Evolutionary conservation across 92 coral and sea anemone species (phyloP).

Genomic region (Nematostella vectensis): DNA sequence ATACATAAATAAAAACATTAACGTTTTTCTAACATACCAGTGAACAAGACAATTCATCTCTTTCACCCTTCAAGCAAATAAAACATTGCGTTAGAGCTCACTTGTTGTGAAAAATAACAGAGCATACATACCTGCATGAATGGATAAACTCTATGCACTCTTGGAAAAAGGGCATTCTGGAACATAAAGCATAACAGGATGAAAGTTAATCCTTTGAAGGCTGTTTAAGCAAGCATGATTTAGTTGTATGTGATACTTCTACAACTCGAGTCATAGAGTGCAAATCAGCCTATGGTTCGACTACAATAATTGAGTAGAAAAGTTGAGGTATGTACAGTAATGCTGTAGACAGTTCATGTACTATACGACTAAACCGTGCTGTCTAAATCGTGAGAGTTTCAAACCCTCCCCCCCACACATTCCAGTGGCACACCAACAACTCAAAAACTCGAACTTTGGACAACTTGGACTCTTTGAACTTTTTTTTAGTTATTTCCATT

Average conservation of each 20-base stretch:
- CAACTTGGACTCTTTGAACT: neutral
- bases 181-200: neutral
- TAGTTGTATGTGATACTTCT: no score
- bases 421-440: neutral
- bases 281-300: no score
- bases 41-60: conserved; percentile 67
- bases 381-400: no score
- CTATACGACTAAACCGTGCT: no score
- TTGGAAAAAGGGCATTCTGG: conserved; percentile 48
- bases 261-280: no score
- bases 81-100: neutral
- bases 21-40: conserved; percentile 47
- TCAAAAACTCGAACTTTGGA: neutral
- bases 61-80: conserved; percentile 32
- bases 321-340: no score
- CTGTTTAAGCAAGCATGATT: neutral
- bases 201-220: neutral
- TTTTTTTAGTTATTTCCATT: neutral
- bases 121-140: conserved; percentile 55
- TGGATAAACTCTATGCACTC: conserved; percentile 72
- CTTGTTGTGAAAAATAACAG: neutral
- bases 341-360: no score
- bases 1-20: no score
- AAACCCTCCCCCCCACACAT: no score
- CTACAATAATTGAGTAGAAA: no score